Evolutionary conservation across 2,888 invertebrate genomes (phyloP).

Genomic region (Drosophila dives): DNA sequence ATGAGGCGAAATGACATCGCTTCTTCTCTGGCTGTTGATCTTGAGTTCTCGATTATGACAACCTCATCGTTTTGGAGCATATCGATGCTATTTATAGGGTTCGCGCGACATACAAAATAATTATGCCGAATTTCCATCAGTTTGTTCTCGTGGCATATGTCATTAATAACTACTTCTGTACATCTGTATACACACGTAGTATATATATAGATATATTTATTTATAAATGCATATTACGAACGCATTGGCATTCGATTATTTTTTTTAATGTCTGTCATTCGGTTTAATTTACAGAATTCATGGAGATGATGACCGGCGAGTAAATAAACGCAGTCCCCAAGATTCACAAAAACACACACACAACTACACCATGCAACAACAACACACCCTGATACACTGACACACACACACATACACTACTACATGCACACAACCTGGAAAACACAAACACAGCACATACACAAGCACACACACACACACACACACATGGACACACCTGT

Average conservation of each 20-base stretch:
- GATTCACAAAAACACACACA: conserved; percentile 38
- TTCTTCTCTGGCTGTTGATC: conserved; percentile 51
- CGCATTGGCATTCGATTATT: conserved; percentile 33
- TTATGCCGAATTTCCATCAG: conserved; percentile 21
- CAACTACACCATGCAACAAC: conserved; percentile 5
- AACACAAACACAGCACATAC: conserved; percentile 1
- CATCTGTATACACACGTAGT: conserved; percentile 15
- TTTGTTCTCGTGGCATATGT: conserved; percentile 26
- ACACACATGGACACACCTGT: conserved; percentile 56
- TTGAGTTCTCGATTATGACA: conserved; percentile 78
- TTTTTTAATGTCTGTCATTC: conserved; percentile 58
- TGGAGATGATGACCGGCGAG: conserved; percentile 98
- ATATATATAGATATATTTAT: conserved; percentile 53
- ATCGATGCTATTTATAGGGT: conserved; percentile 68
- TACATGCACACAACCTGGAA: conserved; percentile 26
- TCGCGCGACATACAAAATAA: conserved; percentile 19
- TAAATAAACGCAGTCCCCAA: conserved; percentile 85
- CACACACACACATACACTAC: conserved; percentile 10
- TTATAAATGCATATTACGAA: conserved; percentile 41
- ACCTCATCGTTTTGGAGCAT: conserved; percentile 74
- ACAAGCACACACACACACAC: conserved; percentile 5
- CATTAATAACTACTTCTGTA: neutral
- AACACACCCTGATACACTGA: conserved; percentile 33
- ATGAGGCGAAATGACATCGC: conserved; percentile 28
- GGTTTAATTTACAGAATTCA: conserved; percentile 91